Evolutionary conservation across 2,797 vertebrate species (phyloP), one percentile per base, ranked within the genome.

Genomic region (Pitangus sulphuratus): DNA sequence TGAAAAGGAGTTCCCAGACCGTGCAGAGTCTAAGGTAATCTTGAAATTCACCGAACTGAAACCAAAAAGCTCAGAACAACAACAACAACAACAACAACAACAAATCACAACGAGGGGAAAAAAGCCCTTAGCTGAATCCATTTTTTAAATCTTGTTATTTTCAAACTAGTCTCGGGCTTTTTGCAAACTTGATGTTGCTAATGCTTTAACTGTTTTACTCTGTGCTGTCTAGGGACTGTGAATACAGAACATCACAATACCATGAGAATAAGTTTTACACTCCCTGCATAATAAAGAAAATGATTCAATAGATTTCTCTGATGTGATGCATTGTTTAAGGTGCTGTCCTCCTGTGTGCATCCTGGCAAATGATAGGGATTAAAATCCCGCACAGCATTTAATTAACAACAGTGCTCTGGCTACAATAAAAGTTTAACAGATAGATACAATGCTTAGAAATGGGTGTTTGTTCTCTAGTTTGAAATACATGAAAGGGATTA

Each of bases 261-360:
- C 48, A 10, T 16, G 35, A 0, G 5, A 77, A 81, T 57, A 70
- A 87, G 54, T 93, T 96, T 91, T 89, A 85, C 42, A 54, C 21
- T 87, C 30, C 14, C 28, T 26, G 37, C 71, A 92, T 75, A 89
- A 88, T 72, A 89, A 94, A 88, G 12, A 14, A 92, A 92, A 92
- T 72, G 2, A 71, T 92, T 96, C 78, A 91, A 93, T 58, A 94
- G 65, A 91, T 94, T 93, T 86, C 61, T 88, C 45, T 84, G 79
- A 84, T 76, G 76, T 24, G 25, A 79, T 58, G 58, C 58, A 72
- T 84, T 93, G 84, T 85, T 69, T 91, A 75, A 93, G 91, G 76
- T 93, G 56, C 33, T 86, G 69, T 81, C 82, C 85, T 89, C 66
- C 33, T 75, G 10, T 68, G 47, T 89, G 72, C 88, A 82, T 75